Conservation (phyloP, 2,113 vertebrate species). For the Anseranas semipalmata region DNA sequence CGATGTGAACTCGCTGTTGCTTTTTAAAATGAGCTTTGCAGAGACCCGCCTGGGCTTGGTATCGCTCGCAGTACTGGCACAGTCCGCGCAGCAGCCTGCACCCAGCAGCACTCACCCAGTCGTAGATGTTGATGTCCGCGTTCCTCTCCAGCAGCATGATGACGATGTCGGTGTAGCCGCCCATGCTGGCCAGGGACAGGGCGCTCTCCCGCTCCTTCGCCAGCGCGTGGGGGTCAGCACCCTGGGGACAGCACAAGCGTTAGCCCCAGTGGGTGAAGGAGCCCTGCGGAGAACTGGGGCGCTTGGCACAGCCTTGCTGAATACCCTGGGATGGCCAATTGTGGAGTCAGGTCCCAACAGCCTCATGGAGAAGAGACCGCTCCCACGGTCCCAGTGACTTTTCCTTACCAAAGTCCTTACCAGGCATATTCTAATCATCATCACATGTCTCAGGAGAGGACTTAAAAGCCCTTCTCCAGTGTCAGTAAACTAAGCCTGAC, state of each 20-base stretch:
- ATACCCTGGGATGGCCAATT: background rate
- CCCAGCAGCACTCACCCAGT: conserved; percentile 85
- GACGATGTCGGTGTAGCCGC: conserved; percentile 92
- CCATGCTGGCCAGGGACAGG: conserved; percentile 91
- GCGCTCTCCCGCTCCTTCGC: conserved; percentile 91
- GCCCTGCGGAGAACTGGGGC: background rate
- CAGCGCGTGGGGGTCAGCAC: conserved; percentile 87
- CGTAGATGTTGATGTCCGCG: conserved; percentile 92
- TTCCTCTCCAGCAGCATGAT: conserved; percentile 83
- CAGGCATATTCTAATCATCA: background rate
- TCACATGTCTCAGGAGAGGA: background rate
- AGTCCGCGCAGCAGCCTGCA: too few species aligned
- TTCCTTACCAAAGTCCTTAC: background rate
- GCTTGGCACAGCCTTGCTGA: background rate
- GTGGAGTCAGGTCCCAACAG: accelerated
- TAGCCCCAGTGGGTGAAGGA: accelerated
- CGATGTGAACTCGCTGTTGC: background rate
- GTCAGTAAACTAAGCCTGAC: background rate
- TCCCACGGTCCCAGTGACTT: accelerated
- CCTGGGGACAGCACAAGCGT: conserved; percentile 68
- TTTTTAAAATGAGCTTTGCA: background rate
- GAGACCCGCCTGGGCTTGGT: accelerated
- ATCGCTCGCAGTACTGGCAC: background rate
- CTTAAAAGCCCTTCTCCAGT: background rate
- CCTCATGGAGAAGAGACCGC: background rate